Base-by-base conservation (phyloP, 2,888 invertebrate genomes). In the Drosophila suboccidentalis region DNA sequence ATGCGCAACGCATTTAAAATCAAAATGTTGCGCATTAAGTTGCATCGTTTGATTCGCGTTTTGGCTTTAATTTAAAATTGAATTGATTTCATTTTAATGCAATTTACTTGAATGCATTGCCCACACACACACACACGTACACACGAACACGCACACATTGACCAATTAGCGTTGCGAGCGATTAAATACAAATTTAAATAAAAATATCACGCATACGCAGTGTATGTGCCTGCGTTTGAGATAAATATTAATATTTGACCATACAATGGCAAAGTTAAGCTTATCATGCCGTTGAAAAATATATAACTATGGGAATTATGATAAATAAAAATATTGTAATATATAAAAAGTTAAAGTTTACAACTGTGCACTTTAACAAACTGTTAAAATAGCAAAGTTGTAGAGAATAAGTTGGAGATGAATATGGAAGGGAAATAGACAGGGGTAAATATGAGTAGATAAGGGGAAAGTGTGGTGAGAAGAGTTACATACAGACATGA, bases 1-100 rank as follows among this genome's bases (percentile, higher is more conserved):
- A 81, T 77, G 79, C 76, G 83, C 70, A 74, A 57, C 54, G 80
- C 80, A 86, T 83, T 86, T 83, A 87, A 87, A 84, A 84, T 87
- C 84, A 84, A 84, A 84, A 84, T 81, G 76, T 76, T 80, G 76
- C 79, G 76, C 86, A 86, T 84, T 84, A 87, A 83, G 76, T 68
- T 76, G 79, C 84, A 67, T 80, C 64, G 84, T 81, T 84, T 84
- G 87, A 81, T 83, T 72, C 74, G 64, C 71, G 78, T 70, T 74
- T 76, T 76, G 73, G 80, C 85, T 82, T 85, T 84, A 87, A 87
- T 77, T 87, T 80, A 71, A 87, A 76, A 76, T 73, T 80, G 70
- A 75, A 85, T 84, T 84, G 81, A 84, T 84, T 83, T 82, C 75
- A 63, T 79, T 82, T 81, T 73, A 82, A 82, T 81, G 80, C 72